Percentiles rank a stretch among this genome's conserved stretches.
phyloP scores from a whole-genome alignment of 1,140 invertebrate genomes.

The Chironomus striatipennis region DNA sequence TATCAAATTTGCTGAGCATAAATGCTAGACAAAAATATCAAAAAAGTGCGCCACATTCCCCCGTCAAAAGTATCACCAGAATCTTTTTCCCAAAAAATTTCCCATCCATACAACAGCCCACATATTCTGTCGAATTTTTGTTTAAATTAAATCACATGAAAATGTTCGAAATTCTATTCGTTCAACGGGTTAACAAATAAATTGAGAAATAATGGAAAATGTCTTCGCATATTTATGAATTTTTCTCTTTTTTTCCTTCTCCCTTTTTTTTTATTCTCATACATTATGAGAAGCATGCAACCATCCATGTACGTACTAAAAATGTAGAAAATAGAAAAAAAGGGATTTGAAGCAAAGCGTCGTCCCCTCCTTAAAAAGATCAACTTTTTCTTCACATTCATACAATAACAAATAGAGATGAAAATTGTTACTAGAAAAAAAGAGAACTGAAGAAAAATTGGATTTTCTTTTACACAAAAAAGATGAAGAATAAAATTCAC shows the following conservation, averaged over 20 bases:
- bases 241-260: neutral
- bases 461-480: neutral
- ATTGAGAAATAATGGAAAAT: constrained; percentile 14
- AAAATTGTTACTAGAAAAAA: neutral
- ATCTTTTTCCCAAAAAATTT: too few species aligned
- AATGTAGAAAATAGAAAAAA: neutral
- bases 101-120: too few species aligned
- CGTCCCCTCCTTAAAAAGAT: constrained; percentile 5
- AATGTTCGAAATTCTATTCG: neutral
- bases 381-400: neutral
- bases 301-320: neutral
- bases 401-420: neutral
- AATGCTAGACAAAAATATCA: too few species aligned
- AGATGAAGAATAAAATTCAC: constrained; percentile 3
- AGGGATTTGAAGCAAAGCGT: neutral
- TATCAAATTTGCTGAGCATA: too few species aligned
- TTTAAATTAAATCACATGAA: constrained; percentile 10
- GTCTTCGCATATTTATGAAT: constrained; percentile 13
- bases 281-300: neutral
- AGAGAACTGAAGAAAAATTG: neutral
- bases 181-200: constrained; percentile 5
- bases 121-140: neutral
- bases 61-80: too few species aligned
- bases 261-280: neutral
- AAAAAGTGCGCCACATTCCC: too few species aligned